phyloP scores from a whole-genome alignment of 2,797 vertebrate species.

The Florisuga fusca region DNA sequence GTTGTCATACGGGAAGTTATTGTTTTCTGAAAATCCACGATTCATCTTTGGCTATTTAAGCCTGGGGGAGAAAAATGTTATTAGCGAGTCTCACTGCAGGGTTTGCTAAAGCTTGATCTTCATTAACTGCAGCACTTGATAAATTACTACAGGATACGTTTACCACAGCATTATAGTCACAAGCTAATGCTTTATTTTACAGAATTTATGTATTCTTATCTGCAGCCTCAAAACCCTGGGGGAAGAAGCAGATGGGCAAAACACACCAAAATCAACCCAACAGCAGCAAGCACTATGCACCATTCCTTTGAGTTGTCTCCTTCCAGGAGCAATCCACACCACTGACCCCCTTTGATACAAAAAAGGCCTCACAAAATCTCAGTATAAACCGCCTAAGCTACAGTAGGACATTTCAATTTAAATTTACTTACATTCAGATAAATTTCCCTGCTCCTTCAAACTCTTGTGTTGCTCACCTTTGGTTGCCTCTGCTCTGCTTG shows the following conservation, averaged over 20 bases:
- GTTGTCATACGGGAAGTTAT: conserved; percentile 94
- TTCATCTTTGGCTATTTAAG: conserved; percentile 87
- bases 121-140: not conserved
- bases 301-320: not conserved
- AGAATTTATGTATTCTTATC: not conserved
- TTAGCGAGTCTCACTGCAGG: not conserved
- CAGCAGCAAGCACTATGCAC: not conserved
- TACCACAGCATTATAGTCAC: not conserved
- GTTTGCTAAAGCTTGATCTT: not conserved
- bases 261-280: not conserved
- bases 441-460: not conserved
- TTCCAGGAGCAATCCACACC: not conserved
- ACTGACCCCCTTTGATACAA: not conserved
- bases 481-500: not conserved
- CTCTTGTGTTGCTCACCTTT: not conserved
- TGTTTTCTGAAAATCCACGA: conserved; percentile 92
- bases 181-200: not conserved
- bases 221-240: not conserved
- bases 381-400: not conserved
- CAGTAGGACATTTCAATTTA: not conserved
- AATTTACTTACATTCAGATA: not conserved
- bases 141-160: not conserved
- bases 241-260: not conserved
- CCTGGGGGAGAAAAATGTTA: conserved; percentile 47
- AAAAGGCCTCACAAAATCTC: not conserved